Conservation (phyloP, 1,140 invertebrate species). For the Trypoxylus dichotomus region DNA sequence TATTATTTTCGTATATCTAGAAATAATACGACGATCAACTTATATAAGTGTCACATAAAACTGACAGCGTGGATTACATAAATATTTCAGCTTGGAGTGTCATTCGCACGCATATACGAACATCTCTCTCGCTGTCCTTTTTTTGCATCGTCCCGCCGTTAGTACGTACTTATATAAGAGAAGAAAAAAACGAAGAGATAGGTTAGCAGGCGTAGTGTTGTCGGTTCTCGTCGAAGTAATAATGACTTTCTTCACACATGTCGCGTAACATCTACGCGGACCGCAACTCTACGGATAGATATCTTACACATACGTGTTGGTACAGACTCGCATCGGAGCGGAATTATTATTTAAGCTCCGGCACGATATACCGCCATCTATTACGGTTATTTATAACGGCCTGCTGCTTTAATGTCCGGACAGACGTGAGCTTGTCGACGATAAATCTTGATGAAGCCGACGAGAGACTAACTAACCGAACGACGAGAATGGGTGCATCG, state of each 20-base stretch:
- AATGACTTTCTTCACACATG: background rate
- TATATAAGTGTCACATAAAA: background rate
- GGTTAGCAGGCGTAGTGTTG: background rate
- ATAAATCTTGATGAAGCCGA: conserved; percentile 14
- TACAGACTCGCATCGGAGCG: background rate
- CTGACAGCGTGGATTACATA: background rate
- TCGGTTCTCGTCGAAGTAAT: background rate
- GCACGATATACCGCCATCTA: background rate
- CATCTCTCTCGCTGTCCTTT: background rate
- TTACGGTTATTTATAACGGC: conserved; percentile 18
- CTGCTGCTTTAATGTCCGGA: conserved; percentile 16
- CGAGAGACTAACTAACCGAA: conserved; percentile 5
- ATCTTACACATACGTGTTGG: background rate
- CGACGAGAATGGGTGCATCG: background rate
- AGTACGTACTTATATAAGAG: background rate
- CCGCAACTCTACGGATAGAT: background rate
- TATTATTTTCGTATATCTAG: too few relatives aligned
- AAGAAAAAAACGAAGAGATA: background rate
- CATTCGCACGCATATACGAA: background rate
- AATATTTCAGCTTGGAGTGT: background rate
- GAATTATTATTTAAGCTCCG: conserved; percentile 9
- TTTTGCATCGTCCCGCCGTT: background rate
- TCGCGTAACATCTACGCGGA: background rate
- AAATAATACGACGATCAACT: background rate
- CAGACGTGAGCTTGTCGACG: conserved; percentile 18